Percentiles rank a stretch among this genome's conserved stretches.
These are phyloP conservation scores for Polypedilum pembai DNA, from an alignment of 1,140 invertebrate genomes.

Conservation along the genomic window DNA sequence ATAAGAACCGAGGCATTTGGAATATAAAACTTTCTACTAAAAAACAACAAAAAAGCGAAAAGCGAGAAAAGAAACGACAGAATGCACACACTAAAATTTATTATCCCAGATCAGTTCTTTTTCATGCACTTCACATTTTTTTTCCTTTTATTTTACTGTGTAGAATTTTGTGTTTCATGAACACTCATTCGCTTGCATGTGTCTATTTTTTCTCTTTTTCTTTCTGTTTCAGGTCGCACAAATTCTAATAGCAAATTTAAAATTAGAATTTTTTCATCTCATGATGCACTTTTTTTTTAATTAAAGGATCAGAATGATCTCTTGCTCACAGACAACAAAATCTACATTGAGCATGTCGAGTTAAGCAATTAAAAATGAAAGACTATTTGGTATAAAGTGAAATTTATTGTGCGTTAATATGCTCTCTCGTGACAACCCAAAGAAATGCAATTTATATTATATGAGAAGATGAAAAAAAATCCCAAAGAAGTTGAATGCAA, in stretches of 20 bases:
- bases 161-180: neutral
- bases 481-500: neutral
- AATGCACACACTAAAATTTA: slow-evolving; percentile 19
- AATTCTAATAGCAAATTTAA: too few relatives aligned
- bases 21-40: neutral
- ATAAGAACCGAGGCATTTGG: slow-evolving; percentile 6
- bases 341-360: neutral
- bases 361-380: slow-evolving; percentile 21
- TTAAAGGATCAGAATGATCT: neutral
- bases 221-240: too few relatives aligned
- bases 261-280: too few relatives aligned
- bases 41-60: slow-evolving; percentile 10
- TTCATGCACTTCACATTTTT: neutral
- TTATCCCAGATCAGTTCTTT: slow-evolving; percentile 28
- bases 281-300: neutral
- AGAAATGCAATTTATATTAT: slow-evolving; percentile 1
- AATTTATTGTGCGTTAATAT: slow-evolving; percentile 21
- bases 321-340: slow-evolving; percentile 26
- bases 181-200: neutral
- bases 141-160: neutral
- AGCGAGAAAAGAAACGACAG: neutral
- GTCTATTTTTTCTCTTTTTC: neutral
- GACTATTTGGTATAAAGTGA: slow-evolving; percentile 1
- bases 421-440: neutral
- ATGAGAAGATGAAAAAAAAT: slow-evolving; percentile 4